These are phyloP conservation scores for Eupithecia abbreviata DNA, from an alignment of 2,888 invertebrate genomes.

Conservation along the genomic window DNA sequence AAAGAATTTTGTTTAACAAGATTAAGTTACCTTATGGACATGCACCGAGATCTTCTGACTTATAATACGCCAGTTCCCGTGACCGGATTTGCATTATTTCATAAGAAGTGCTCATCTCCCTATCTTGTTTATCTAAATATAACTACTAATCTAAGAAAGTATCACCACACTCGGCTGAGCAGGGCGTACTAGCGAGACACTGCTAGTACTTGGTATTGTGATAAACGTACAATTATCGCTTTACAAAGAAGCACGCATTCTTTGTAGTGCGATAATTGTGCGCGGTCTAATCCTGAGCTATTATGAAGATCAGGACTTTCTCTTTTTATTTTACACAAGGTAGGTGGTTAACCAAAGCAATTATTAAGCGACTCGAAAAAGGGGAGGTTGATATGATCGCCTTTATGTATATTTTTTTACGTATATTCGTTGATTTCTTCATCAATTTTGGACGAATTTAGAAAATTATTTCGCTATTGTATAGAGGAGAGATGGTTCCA, in stretches of 20 bases:
- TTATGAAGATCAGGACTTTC: constrained; percentile 29
- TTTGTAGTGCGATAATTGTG: constrained; percentile 1
- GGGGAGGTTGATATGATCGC: no score
- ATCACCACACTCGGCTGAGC: not conserved
- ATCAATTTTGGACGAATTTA: no score
- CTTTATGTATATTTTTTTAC: no score
- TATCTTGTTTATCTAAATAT: constrained; percentile 3
- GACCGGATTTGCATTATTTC: not conserved
- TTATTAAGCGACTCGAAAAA: not conserved
- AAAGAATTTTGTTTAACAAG: no score
- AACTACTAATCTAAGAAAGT: not conserved
- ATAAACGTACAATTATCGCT: constrained; percentile 25
- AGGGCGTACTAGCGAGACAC: not conserved
- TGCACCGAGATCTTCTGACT: not conserved
- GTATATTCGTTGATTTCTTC: no score
- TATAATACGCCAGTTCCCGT: not conserved
- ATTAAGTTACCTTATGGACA: not conserved
- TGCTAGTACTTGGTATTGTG: constrained; percentile 5
- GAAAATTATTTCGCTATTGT: no score
- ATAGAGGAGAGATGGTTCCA: no score
- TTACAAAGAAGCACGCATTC: constrained; percentile 20
- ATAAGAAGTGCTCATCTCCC: not conserved
- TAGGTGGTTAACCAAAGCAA: not conserved
- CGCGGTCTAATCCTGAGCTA: constrained; percentile 27
- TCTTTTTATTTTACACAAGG: constrained; percentile 9